Conservation (phyloP, 2,888 invertebrate genomes). For the Hirtodrosophila cameraria region DNA sequence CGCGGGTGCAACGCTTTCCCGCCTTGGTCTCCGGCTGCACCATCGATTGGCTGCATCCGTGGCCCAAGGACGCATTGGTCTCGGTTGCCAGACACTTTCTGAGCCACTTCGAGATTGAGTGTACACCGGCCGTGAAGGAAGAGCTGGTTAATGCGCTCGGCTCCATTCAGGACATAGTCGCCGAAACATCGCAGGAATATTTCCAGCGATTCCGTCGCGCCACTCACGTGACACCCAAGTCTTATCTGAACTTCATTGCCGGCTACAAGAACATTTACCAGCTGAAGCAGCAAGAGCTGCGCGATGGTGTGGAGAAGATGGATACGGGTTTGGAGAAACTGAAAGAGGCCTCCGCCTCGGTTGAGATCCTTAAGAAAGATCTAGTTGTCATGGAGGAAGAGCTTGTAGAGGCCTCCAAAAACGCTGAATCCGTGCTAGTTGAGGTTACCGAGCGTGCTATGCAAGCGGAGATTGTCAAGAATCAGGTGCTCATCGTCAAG, state of each 20-base stretch:
- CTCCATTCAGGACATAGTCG: constrained; percentile 96
- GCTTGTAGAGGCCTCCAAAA: constrained; percentile 95
- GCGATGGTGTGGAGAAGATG: constrained; percentile 95
- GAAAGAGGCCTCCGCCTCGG: constrained; percentile 97
- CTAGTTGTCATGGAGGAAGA: constrained; percentile 97
- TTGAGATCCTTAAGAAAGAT: constrained; percentile 95
- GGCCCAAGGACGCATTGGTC: constrained; percentile 97
- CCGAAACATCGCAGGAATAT: constrained; percentile 92
- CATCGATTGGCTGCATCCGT: constrained; percentile 99
- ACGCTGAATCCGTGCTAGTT: constrained; percentile 93
- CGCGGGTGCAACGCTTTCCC: constrained; percentile 95
- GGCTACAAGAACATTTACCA: constrained; percentile 98
- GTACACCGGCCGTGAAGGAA: constrained; percentile 91
- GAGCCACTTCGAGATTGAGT: constrained; percentile 94
- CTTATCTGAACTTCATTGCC: constrained; percentile 96
- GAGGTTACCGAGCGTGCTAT: constrained; percentile 97
- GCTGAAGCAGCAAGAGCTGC: constrained; percentile 94
- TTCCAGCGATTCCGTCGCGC: constrained; percentile 96
- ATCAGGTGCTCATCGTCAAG: constrained; percentile 97
- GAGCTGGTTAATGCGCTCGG: constrained; percentile 95
- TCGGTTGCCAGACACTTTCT: constrained; percentile 97
- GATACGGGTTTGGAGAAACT: constrained; percentile 97
- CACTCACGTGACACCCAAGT: constrained; percentile 98
- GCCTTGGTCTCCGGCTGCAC: constrained; percentile 98
- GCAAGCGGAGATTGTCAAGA: constrained; percentile 97